Evolutionary conservation across 2,888 invertebrate species (phyloP), one percentile per base, ranked within the genome.

Genomic region (Dermolepida albohirtum): DNA sequence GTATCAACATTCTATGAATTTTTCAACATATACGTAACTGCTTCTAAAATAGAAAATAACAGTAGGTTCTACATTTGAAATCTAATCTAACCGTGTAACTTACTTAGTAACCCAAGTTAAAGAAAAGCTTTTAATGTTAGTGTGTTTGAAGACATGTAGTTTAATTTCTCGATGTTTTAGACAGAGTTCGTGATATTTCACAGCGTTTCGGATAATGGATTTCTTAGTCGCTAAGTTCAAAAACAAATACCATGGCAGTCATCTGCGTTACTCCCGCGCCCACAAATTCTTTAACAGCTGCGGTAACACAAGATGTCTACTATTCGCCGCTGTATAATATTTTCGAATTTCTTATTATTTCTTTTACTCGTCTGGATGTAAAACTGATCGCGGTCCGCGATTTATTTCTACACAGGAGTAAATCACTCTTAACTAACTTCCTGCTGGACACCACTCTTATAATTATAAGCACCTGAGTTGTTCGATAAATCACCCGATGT

Each of bases 381-480:
- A 41, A 41, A 41, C 22, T 17, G 50, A 52, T 64, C 52, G 52
- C 27, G 27, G 29, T 64, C 40, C 22, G 34, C 65, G 65, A 66
- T 66, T 66, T 66, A 44, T 29, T 41, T 12, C 17, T 29, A 14
- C 64, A 68, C 64, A 34, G 64, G 65, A 71, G 71, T 72, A 72
- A 72, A 72, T 72, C 72, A 72, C 71, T 49, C 57, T 68, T 64
- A 66, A 69, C 69, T 70, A 69, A 72, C 71, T 72, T 72, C 71
- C 72, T 72, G 70, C 65, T 59, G 72, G 65, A 69, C 68, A 70
- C 52, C 17, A 64, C 71, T 70, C 69, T 65, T 71, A 70, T 72
- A 72, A 72, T 72, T 72, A 72, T 70, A 72, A 72, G 71, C 72
- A 72, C 71, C 72, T 70, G 72, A 73, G 69, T 64, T 69, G 52